Evolutionary conservation across 2,888 invertebrate species (phyloP), one percentile per base, ranked within the genome.

Genomic region (Melieria crassipennis): DNA sequence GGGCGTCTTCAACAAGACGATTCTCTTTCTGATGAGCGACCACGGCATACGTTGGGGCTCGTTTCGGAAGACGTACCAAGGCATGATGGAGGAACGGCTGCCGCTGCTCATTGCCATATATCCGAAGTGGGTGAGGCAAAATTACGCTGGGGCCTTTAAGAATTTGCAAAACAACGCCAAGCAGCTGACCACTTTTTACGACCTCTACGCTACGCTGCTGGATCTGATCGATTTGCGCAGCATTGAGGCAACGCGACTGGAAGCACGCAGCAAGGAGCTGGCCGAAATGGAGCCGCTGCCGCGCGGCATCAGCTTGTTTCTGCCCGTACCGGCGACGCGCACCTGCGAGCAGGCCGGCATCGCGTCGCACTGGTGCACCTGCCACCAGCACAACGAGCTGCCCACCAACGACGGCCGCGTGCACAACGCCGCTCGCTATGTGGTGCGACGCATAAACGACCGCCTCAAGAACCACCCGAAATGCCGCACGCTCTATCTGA

Each of bases 11-110:
- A 89, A 93, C 66, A 89, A 91, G 45, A 94, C 94, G 0, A 88
- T 91, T 58, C 79, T 93, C 11, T 88, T 96, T 66, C 84, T 95
- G 9, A 88, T 96, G 88, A 96, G 96, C 84, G 97, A 97, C 83
- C 97, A 97, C 81, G 97, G 97, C 0, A 91, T 96, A 72, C 88
- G 97, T 73, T 96, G 94, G 92, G 97, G 96, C 3, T 89, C 89
- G 7, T 95, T 96, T 78, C 89, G 96, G 9, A 80, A 80, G 57
- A 96, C 96, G 0, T 94, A 93, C 85, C 94, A 96, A 86, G 95
- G 95, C 2, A 89, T 92, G 82, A 89, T 97, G 82, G 97, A 98
- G 85, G 97, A 96, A 83, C 90, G 96, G 61, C 88, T 96, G 70
- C 97, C 98, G 0, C 91, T 96, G 75, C 88, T 95, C 48, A 92